Conservation (phyloP, 2,797 vertebrate genomes). For the Caiman crocodilus region DNA sequence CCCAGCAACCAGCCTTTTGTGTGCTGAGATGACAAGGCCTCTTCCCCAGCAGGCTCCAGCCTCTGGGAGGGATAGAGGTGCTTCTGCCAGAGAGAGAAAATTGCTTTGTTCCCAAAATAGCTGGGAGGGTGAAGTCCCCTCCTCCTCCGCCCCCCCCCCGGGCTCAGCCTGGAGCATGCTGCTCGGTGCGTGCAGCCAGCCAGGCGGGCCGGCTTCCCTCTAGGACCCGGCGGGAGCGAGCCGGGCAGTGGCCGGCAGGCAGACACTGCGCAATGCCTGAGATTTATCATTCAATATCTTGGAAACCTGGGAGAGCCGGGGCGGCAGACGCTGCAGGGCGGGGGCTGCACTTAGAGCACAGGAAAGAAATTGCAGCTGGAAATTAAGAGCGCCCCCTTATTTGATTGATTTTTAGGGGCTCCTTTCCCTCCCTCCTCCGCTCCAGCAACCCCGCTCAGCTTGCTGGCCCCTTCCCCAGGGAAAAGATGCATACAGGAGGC, state of each 20-base stretch:
- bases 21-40: not conserved
- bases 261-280: constrained; percentile 44
- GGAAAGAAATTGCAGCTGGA: not conserved
- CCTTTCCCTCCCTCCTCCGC: no score
- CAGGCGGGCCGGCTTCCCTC: not conserved
- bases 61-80: not conserved
- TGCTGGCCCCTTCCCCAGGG: not conserved
- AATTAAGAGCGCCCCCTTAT: not conserved
- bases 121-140: accelerated
- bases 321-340: not conserved
- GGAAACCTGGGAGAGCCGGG: not conserved
- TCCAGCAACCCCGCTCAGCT: not conserved
- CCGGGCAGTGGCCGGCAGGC: constrained; percentile 30
- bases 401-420: no score
- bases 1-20: not conserved
- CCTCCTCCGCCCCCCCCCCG: not conserved
- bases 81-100: not conserved
- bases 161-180: not conserved
- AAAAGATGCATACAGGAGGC: not conserved
- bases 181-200: not conserved
- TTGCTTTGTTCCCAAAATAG: no score
- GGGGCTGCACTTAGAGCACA: not conserved
- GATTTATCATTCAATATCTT: not conserved
- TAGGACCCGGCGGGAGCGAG: constrained; percentile 42
- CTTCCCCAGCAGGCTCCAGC: not conserved